Base-by-base conservation (phyloP, 1,140 invertebrate genomes). In the Magallana gigas region DNA sequence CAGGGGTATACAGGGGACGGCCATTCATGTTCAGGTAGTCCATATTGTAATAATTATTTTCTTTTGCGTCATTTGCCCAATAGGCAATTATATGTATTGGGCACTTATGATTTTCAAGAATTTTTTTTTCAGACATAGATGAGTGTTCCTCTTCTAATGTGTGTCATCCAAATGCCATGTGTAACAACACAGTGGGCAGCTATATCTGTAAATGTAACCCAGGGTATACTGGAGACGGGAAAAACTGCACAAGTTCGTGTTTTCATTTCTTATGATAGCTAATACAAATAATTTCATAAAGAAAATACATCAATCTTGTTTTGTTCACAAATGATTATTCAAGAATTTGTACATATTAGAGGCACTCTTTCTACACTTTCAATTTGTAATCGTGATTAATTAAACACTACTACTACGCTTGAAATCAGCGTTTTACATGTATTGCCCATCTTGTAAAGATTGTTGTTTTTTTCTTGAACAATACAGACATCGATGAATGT, bases 401-500 rank as follows among this genome's bases (percentile, higher is more conserved):
- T 23, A 23, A 23, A 23, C 23, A 23, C 1, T 23, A 23, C 23
- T 48, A 48, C 5, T 48, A 48, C 2, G 36, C 36, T 48, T 48
- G 36, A 48, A 48, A 48, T 48, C 36, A 48, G 23, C 23, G 23
- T 23, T 23, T 23, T 48, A 48, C 5, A 5, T 48, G 5, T 48
- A 48, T 48, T 4, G 3, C 2, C 36, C 36, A 48, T 48, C 36
- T 48, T 48, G 36, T 48, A 48, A 48, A 23, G 23, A 23, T 23
- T 23, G 23, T 23, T 48, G 1, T 48, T 4, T 48, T 62, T 62
- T 12, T 3, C 36, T 23, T 36, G 5, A 6, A 48, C 14, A 12
- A 4, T 84, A 59, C 84, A 90, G 89, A 90, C 76, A 84, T 88
- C 3, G 64, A 90, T 60, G 89, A 90, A 36, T 90, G 89, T 58